phyloP scores from a whole-genome alignment of 1,140 invertebrate species.

The Telenomus remus region DNA sequence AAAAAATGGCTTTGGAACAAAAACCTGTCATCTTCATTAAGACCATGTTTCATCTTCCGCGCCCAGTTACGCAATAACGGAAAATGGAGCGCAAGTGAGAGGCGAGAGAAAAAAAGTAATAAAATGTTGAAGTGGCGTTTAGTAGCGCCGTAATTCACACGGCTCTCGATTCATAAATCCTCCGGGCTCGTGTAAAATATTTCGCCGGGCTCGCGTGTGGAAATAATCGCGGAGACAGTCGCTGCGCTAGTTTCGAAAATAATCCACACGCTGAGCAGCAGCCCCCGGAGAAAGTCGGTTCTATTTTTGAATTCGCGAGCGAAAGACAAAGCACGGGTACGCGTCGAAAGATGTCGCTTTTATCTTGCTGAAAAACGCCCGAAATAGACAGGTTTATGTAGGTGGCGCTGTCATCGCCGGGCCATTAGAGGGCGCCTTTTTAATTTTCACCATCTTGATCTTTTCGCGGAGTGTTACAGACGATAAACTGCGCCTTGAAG shows the following conservation, averaged over 20 bases:
- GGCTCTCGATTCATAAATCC: slow-evolving; percentile 48
- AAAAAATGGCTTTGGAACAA: not conserved
- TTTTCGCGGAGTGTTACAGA: no score
- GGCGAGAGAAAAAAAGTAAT: slow-evolving; percentile 16
- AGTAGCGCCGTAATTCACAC: slow-evolving; percentile 27
- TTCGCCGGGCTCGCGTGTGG: slow-evolving; percentile 17
- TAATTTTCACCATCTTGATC: no score
- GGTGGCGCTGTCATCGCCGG: no score
- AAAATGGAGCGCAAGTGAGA: slow-evolving; percentile 4
- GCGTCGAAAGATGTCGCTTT: slow-evolving; percentile 9
- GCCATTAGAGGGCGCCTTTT: no score
- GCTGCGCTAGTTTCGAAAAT: slow-evolving; percentile 49
- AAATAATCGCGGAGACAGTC: slow-evolving; percentile 27
- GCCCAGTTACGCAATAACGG: slow-evolving; percentile 25
- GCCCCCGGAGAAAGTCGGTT: slow-evolving; percentile 19
- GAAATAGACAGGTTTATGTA: no score
- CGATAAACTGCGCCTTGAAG: no score
- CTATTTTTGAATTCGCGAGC: slow-evolving; percentile 20
- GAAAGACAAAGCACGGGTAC: not conserved
- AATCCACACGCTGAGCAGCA: slow-evolving; percentile 17
- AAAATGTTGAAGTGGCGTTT: slow-evolving; percentile 28
- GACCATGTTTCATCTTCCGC: slow-evolving; percentile 22
- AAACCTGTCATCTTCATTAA: slow-evolving; percentile 29
- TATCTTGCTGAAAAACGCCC: no score
- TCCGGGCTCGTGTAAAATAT: slow-evolving; percentile 28